Evolutionary conservation across 2,113 vertebrate genomes (phyloP).

Genomic region (Arizona elegans): DNA sequence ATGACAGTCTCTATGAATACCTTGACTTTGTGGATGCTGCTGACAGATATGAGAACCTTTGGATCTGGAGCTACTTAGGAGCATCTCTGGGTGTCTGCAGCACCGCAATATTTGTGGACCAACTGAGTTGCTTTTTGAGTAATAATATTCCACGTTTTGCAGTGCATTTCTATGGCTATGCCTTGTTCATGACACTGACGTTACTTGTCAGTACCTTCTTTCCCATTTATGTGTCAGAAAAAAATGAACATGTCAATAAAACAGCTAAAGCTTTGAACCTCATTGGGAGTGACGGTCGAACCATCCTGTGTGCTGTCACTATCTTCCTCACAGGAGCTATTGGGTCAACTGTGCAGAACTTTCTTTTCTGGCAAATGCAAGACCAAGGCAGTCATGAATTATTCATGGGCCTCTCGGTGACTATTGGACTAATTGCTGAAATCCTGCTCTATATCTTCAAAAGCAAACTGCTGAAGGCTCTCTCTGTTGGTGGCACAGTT

Average conservation of each 20-base stretch:
- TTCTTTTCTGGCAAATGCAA: slow-evolving; percentile 88
- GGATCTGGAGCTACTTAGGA: slow-evolving; percentile 76
- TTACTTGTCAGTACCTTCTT: slow-evolving; percentile 63
- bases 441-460: slow-evolving; percentile 64
- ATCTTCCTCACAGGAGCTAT: slow-evolving; percentile 65
- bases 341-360: slow-evolving; percentile 71
- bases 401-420: slow-evolving; percentile 77
- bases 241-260: slow-evolving; percentile 43
- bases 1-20: slow-evolving; percentile 85
- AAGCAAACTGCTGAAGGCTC: slow-evolving; percentile 57
- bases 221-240: slow-evolving; percentile 70
- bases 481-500: slow-evolving; percentile 60
- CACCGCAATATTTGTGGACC: slow-evolving; percentile 69
- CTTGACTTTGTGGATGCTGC: slow-evolving; percentile 84
- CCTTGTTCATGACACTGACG: slow-evolving; percentile 49
- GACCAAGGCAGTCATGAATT: slow-evolving; percentile 76
- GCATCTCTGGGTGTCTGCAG: slow-evolving; percentile 67
- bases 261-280: slow-evolving; percentile 73
- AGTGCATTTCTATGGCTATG: slow-evolving; percentile 78
- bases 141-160: slow-evolving; percentile 32
- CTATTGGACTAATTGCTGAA: slow-evolving; percentile 73
- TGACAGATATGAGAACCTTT: slow-evolving; percentile 67
- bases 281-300: slow-evolving; percentile 67
- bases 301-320: slow-evolving; percentile 71
- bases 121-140: slow-evolving; percentile 66